These are phyloP conservation scores for Hepsetus odoe DNA, from an alignment of 2,113 vertebrate species.

Conservation along the genomic window DNA sequence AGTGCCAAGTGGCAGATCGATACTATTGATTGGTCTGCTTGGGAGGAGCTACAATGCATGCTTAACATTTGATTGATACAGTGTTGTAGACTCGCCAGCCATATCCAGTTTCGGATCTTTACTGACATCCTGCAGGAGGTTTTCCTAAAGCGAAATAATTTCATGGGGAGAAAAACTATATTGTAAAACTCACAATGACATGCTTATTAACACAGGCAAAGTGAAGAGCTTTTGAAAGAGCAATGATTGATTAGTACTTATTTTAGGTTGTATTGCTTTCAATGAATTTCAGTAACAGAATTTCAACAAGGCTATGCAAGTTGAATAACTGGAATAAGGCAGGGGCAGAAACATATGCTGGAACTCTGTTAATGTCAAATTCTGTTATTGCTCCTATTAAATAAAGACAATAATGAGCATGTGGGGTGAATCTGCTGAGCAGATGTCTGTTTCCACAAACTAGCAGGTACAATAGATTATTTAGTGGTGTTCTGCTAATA, in stretches of 20 bases:
- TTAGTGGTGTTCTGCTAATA: no score
- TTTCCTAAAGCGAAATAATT: neutral
- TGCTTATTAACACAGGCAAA: neutral
- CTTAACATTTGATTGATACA: constrained; percentile 5
- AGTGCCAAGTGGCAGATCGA: constrained; percentile 53
- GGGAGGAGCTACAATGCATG: constrained; percentile 8
- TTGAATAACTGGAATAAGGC: neutral
- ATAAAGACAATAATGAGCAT: no score
- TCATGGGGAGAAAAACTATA: neutral
- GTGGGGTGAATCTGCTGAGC: no score
- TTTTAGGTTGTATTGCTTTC: no score
- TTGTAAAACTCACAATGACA: neutral
- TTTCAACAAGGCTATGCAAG: neutral
- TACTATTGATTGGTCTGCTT: constrained; percentile 57
- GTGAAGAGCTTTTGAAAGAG: constrained; percentile 2
- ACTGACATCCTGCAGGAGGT: neutral
- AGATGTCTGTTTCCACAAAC: no score
- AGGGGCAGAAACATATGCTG: neutral
- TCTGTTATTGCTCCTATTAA: no score
- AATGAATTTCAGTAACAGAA: neutral
- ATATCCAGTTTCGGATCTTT: neutral
- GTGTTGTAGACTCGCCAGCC: neutral
- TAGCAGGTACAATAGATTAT: no score
- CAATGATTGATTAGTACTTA: neutral
- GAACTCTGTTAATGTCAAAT: no score